Evolutionary conservation across 2,113 vertebrate species (phyloP).

Genomic region (Gorsachius goisagi): DNA sequence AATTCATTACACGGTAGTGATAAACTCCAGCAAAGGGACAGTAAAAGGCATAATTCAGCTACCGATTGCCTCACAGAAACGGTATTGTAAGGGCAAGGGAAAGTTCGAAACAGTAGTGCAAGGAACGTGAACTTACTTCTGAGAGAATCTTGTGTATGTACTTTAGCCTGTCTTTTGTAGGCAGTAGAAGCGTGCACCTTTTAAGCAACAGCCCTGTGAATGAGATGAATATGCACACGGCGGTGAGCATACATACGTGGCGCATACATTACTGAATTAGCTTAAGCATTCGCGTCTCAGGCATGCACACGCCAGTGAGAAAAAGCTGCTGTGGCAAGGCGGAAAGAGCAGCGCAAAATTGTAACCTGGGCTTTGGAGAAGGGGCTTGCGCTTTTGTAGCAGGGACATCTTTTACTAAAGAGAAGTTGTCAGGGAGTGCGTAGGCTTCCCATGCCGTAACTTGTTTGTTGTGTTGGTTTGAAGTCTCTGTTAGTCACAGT

Average conservation of each 20-base stretch:
- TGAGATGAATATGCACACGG: not conserved
- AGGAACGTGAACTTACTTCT: conserved; percentile 70
- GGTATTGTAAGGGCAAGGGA: fast-evolving
- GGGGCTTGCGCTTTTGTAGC: not conserved
- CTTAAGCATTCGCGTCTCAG: fast-evolving
- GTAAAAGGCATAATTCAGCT: not conserved
- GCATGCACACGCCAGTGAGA: fast-evolving
- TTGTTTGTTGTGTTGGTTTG: not conserved
- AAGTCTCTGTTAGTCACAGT: not conserved
- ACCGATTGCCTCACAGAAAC: fast-evolving
- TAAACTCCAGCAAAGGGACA: not conserved
- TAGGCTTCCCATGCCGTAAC: not conserved
- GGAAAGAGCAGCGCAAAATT: not conserved
- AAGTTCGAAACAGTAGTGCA: fast-evolving
- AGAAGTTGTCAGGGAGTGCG: not conserved
- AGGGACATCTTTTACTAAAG: not conserved
- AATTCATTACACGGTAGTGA: not conserved
- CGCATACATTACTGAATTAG: not conserved
- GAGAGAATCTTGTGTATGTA: conserved; percentile 79
- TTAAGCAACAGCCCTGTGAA: conserved; percentile 86
- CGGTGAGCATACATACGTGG: not conserved
- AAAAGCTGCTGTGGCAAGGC: not conserved
- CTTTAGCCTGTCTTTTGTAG: conserved; percentile 88
- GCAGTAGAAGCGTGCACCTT: conserved; percentile 86
- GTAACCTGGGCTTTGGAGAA: not conserved